Evolutionary conservation across 2,888 invertebrate genomes (phyloP).

Genomic region (Siphonodentalium dalli): DNA sequence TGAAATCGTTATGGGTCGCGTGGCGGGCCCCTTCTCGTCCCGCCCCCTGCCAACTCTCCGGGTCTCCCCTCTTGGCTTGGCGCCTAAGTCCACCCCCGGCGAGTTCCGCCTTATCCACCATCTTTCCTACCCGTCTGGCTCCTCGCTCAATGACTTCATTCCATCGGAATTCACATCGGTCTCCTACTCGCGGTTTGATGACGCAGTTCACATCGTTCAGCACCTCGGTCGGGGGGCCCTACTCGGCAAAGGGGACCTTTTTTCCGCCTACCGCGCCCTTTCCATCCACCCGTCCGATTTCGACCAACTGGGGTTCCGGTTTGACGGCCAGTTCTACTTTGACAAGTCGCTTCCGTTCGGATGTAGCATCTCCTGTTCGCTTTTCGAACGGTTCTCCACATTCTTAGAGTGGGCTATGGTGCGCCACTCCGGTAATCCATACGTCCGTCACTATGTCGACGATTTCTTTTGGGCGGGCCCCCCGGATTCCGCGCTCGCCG

Average conservation of each 20-base stretch:
- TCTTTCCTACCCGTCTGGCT: conserved; percentile 13
- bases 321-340: conserved; percentile 16
- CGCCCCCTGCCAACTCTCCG: conserved; percentile 11
- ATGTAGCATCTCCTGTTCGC: conserved; percentile 11
- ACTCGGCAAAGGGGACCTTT: conserved; percentile 6
- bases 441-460: conserved; percentile 18
- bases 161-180: conserved; percentile 15
- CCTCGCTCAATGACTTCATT: conserved; percentile 22
- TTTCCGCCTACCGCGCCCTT: conserved; percentile 14
- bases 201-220: conserved; percentile 23
- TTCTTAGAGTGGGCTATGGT: conserved; percentile 5
- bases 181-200: conserved; percentile 22
- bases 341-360: conserved; percentile 22
- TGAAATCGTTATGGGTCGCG: conserved; percentile 20
- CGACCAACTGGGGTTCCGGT: conserved; percentile 11
- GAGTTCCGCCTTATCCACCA: conserved; percentile 26
- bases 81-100: conserved; percentile 17
- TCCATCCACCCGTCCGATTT: conserved; percentile 12
- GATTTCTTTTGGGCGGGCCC: conserved; percentile 18
- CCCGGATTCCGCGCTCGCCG: neutral
- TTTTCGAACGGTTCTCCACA: conserved; percentile 7
- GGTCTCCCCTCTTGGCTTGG: conserved; percentile 24
- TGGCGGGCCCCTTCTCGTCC: conserved; percentile 17
- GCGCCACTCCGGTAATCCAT: neutral
- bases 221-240: conserved; percentile 8